phyloP scores from a whole-genome alignment of 2,113 vertebrate species.

The Scolopax mira region DNA sequence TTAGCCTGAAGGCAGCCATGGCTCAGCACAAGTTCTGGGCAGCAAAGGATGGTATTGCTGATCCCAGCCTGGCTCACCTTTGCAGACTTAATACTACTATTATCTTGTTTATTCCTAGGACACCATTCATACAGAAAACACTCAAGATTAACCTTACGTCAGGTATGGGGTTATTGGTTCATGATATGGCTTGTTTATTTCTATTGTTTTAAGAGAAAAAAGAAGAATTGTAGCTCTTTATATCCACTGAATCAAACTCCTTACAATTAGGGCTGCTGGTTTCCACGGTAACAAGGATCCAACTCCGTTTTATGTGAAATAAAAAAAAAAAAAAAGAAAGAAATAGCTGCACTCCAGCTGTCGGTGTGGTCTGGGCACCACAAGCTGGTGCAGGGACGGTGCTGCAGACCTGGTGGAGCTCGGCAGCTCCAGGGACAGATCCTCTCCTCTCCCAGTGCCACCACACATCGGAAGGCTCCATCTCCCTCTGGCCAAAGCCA shows the following conservation, averaged over 20 bases:
- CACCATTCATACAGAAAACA: background rate
- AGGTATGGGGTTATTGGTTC: background rate
- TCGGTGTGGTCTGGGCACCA: slow-evolving; percentile 12
- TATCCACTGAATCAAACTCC: slow-evolving; percentile 74
- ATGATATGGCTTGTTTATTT: slow-evolving; percentile 9
- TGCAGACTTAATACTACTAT: background rate
- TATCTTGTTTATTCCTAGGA: background rate
- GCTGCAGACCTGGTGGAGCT: background rate
- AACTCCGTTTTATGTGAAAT: slow-evolving; percentile 72
- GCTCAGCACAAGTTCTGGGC: background rate
- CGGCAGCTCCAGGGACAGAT: background rate
- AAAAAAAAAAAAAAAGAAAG: background rate
- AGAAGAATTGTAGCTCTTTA: slow-evolving; percentile 65
- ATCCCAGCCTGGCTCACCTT: background rate
- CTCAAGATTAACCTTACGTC: background rate
- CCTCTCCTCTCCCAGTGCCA: background rate
- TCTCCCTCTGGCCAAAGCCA: background rate
- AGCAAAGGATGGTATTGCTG: background rate
- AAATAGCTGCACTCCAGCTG: slow-evolving; percentile 70
- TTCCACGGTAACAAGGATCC: slow-evolving; percentile 75
- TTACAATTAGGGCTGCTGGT: slow-evolving; percentile 81
- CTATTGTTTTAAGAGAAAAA: slow-evolving; percentile 9
- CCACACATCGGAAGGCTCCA: rapidly evolving
- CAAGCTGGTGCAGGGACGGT: background rate
- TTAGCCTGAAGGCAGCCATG: background rate